phyloP scores from a whole-genome alignment of 2,888 invertebrate genomes.

The Pediacus dermestoides region DNA sequence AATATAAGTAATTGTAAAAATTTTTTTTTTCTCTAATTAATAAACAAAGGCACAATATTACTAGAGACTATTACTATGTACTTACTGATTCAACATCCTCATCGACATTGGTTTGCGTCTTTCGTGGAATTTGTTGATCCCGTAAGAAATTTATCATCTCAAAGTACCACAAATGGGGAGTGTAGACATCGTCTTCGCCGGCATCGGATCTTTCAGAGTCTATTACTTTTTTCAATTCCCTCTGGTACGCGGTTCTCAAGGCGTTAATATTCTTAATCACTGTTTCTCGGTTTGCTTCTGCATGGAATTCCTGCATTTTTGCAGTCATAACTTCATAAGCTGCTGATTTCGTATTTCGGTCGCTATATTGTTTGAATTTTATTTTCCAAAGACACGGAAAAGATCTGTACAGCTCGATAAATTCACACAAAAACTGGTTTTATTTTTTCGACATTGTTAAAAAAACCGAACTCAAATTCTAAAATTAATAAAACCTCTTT shows the following conservation, averaged over 20 bases:
- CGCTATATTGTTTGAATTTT: slow-evolving; percentile 27
- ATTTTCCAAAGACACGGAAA: slow-evolving; percentile 29
- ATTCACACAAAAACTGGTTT: slow-evolving; percentile 27
- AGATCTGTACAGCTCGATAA: slow-evolving; percentile 26
- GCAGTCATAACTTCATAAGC: slow-evolving; percentile 20
- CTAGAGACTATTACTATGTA: too few relatives aligned
- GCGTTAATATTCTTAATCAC: slow-evolving; percentile 28
- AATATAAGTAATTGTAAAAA: too few relatives aligned
- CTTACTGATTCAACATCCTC: not conserved
- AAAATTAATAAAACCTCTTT: too few relatives aligned
- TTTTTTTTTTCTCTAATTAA: not conserved
- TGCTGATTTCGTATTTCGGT: slow-evolving; percentile 23
- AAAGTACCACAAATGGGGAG: slow-evolving; percentile 21
- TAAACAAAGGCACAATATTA: too few relatives aligned
- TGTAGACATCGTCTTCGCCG: slow-evolving; percentile 15
- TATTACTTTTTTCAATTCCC: slow-evolving; percentile 25
- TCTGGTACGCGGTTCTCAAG: slow-evolving; percentile 23
- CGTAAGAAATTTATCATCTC: slow-evolving; percentile 16
- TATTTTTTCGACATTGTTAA: too few relatives aligned
- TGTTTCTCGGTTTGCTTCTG: slow-evolving; percentile 17
- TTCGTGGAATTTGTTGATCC: slow-evolving; percentile 18
- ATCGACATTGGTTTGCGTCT: slow-evolving; percentile 5
- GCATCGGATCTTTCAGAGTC: slow-evolving; percentile 12
- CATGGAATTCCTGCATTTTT: slow-evolving; percentile 22
- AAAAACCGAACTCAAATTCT: too few relatives aligned